Base-by-base conservation (phyloP, 2,113 vertebrate species). In the Pithys albifrons region DNA sequence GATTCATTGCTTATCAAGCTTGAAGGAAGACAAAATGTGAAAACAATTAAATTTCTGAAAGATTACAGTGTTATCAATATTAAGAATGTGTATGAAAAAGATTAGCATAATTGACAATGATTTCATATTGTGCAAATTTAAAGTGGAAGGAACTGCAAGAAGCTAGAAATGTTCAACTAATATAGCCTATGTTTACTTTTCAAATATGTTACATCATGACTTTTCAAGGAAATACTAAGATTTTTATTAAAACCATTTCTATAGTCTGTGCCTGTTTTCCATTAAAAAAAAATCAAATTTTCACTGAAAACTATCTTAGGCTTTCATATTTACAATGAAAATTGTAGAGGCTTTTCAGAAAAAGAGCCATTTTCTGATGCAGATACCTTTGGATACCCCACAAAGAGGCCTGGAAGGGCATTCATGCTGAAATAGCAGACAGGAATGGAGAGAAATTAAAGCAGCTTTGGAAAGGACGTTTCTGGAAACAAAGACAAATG, bases 401-500 rank as follows among this genome's bases (percentile, higher is more conserved):
- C 58, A 88, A 92, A 79, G 52, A 48, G 31, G 15, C 29, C 35
- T 92, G 52, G 57, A 91, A 94, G 19, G 59, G 66, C 55, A 84
- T 49, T 72, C 4, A 14, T 20, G 43, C 27, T 69, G 37, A 73
- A 94, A 89, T 19, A 82, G 15, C n/a, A 66, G 65, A 78, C 4
- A 37, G n/a, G 41, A 85, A 85, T 41, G 25, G 37, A 72, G 75
- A 89, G 31, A 80, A 93, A 88, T 67, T 48, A 35, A 90, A 83
- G 39, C 54, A 80, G 33, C 37, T 77, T 72, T 89, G 66, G 41
- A 93, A 93, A 87, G 70, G 24, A 86, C 0, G 14, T 58, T 45
- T 72, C 22, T 61, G 29, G 49, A 83, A 94, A 96, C 66, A 96
- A 82, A 94, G 84, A 94, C 28, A 89, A 92, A 94, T 54, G n/a